Base-by-base conservation (phyloP, 2,113 vertebrate species). In the Heptranchias perlo region DNA sequence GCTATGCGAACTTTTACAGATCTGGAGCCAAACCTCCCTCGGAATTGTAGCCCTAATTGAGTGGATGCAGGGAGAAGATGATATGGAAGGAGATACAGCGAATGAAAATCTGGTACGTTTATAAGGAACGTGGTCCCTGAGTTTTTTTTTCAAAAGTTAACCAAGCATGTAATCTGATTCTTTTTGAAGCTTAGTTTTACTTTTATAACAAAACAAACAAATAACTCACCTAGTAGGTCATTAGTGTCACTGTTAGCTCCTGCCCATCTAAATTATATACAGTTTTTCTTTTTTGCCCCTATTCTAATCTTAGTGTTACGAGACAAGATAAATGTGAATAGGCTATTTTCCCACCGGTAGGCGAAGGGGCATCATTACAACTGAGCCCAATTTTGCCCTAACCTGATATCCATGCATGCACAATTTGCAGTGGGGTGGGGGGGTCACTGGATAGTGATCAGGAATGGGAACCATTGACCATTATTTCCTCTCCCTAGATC, bases 1-100 rank as follows among this genome's bases (percentile, higher is more conserved):
- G 8, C 96, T 99, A 96, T 99, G 99, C 97, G 98, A 97, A 96
- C 97, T 98, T 96, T 98, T 99, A 0, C 97, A 96, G 97, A 95
- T 49, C 28, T 99, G 99, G 99, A 97, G 97, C 1, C 96, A 98
- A 96, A 96, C 97, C n/a, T 89, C 1, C 0, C 84, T 97, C 0
- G 98, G 98, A 1, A 95, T 98, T 64, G 97, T 96, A 0, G 49
- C 98, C 93, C 97, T 99, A 96, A 97, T 98, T 18, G 97, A 97
- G 65, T 99, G 99, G 99, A 97, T 99, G 96, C 96, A 99, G 97
- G 98, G 98, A 96, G 98, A 98, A 0, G 96, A 97, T 0, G 96
- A 97, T 13, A 82, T 8, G 8, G n/a, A 96, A 13, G 76, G 61
- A 13, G 96, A 65, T 25, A 16, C 52, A 0, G 97, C 97, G 96